Base-by-base conservation (phyloP, 92 coral and sea anemone genomes). In the Epizoanthus rinbou region DNA sequence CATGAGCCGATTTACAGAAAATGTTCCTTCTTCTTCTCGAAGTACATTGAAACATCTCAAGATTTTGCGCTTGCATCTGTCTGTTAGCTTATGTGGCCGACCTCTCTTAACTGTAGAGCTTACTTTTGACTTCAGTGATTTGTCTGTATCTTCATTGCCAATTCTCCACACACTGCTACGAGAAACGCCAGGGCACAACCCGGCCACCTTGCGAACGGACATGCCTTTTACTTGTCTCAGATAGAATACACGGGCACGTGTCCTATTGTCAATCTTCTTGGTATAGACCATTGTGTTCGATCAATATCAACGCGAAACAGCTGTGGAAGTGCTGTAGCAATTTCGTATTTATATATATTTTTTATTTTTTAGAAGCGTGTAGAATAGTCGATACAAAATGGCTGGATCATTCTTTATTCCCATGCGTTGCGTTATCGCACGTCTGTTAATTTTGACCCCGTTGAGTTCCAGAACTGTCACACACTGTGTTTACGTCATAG, bases 21-120 rank as follows among this genome's bases (percentile, higher is more conserved):
- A 83, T 54, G 75, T 83, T 19, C 87, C 76, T 57, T 83, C 76
- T 7, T 71, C 71, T 22, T 73, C 81, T 33, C 87, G 54, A 19
- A 83, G 66, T 13, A 23, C 54, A 18, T 72, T 63, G 8, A 74
- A 52, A 28, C 67, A 17, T 19, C 25, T 19, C 25, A 63, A 63
- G 22, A 63, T 57, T 11, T 57, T 5, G 22, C 63, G 63, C 15
- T 57, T 57, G 21, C 5, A 5, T 57, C 67, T 63, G 11, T 63
- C 67, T 63, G 67, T 63, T 63, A 63, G 67, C 67, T 63, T 63
- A 18, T 13, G 21, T 18, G 67, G 67, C 24, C 67, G 21, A 31
- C 35, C 67, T 22, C 31, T 63, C 35, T 63, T 63, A 19, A n/a
- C 67, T 28, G 67, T 63, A 63, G 67, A 8, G 23, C 67, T 22